Evolutionary conservation across 2,888 invertebrate species (phyloP), one percentile per base, ranked within the genome.

Genomic region (Leucophenga montana): DNA sequence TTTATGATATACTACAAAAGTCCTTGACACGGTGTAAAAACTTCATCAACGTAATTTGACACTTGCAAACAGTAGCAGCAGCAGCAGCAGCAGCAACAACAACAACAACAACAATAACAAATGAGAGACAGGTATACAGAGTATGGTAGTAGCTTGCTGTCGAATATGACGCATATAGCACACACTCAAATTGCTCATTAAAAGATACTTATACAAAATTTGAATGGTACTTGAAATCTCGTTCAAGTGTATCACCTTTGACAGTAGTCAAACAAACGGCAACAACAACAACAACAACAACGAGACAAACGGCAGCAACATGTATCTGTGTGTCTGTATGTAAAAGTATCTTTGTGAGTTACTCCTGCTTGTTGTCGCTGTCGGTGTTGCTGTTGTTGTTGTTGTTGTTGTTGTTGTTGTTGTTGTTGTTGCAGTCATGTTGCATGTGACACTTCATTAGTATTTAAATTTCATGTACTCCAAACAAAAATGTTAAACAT

Each of bases 151-250:
- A 46, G 46, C 8, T 14, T 2, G 8, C 46, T 14, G 27, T 27
- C 27, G 46, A 46, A 46, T 46, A 46, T 14, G 9, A 54, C 31
- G 57, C 57, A 57, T n/a, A 20, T 33, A 64, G 13, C 46, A 53
- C 46, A 14, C 64, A 27, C 57, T 22, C 44, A 57, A 57, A 70
- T 66, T 72, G 71, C 75, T 75, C 75, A 75, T 75, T 75, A 73
- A 75, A 72, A 72, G 68, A 69, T 71, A 73, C 68, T 73, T 68
- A 73, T 68, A 71, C 71, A 31, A 57, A 57, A 22, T 57, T 57
- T 73, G 64, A 73, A 73, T 62, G 70, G 71, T 74, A 77, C 78
- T 78, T 78, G 75, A 75, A 77, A 75, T 75, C 69, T 69, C 68
- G 73, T 71, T 78, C 75, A 75, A 78, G 77, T 75, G 70, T 71